Evolutionary conservation across 2,797 vertebrate species (phyloP), one percentile per base, ranked within the genome.

Genomic region (Parauchenoglanis ngamensis): DNA sequence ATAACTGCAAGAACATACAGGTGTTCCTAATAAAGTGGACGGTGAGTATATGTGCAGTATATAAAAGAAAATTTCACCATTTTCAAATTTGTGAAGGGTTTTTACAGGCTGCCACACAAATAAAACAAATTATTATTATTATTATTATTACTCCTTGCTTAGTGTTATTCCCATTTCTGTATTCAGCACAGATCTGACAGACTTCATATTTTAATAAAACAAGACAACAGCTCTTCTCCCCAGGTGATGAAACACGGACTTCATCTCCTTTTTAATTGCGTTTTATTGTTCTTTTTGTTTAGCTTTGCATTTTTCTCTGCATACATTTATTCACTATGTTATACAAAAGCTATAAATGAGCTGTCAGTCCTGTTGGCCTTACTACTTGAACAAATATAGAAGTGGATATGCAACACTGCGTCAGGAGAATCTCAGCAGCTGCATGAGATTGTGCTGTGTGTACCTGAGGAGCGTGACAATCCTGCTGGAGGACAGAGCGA

Each of bases 171-270:
- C 17, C 1, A 13, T 40, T 40, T 40, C 67, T 49, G 72, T 49
- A 75, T 75, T 75, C 23, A 6, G 44, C 0, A 11, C 23, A 49
- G 35, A 72, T 11, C 68, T 72, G 19, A 44, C 35, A 72, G 72
- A 49, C n/a, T 75, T 75, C 72, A 2, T 49, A 49, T n/a, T 75
- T 75, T 25, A 75, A 75, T 49, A 49, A 75, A 49, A 72, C 72
- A 75, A 25, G 8, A 73, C 40, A 25, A 25, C 8, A 25, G 11
- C 72, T 75, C 10, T 75, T 2, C 25, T 49, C 44, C 44, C 44
- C 13, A 49, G 72, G 44, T n/a, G 70, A 46, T 44, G 15, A 70
- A 70, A 40, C 63, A 1, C 40, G 8, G 11, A 72, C 21, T 44
- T 23, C 35, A n/a, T 75, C 72, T 49, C 44, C 11, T 25, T 73